Base-by-base conservation (phyloP, 2,888 invertebrate species). In the Caenorhabditis plicata region DNA sequence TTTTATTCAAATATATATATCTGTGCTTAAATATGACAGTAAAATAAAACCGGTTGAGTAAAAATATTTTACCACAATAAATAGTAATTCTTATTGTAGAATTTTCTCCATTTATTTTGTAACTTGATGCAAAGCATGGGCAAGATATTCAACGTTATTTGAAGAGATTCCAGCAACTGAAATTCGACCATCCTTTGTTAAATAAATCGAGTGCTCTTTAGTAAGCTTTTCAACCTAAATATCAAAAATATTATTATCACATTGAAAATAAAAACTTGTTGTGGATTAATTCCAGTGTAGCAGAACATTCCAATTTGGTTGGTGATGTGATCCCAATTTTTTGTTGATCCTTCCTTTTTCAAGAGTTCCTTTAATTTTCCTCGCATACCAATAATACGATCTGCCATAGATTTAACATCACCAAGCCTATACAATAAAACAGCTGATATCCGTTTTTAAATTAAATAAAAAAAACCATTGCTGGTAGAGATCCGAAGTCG, bases 351-450 rank as follows among this genome's bases (percentile, higher is more conserved):
- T 45, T 72, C 72, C 72, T 88, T 88, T 77, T 88, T 86, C 70
- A 99, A 86, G 80, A 90, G 88, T 0, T 87, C 86, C 63, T 87
- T 87, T 26, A 99, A 86, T 73, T 87, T 84, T 13, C 85, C 84
- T 63, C 98, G 87, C 84, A 95, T 91, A 11, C 86, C 85, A 80
- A 96, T 98, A 80, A 99, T 96, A 67, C 98, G 88, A 82, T 96
- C 92, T 19, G 98, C 96, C 98, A 99, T 99, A 50, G 85, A 85
- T 83, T 96, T 96, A 1, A 99, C 95, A 83, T 98, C 96, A n/a
- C 77, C 69, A 64, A 93, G 84, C 91, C 90, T 71, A 25, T n/a
- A n/a, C n/a, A n/a, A n/a, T n/a, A 77, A 55, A 26, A 29, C 9
- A 20, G 5, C 13, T 46, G 17, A 27, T 15, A n/a, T 17, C 8